A percentile compares a stretch with the other conserved stretches of the same genome.
These are phyloP conservation scores for Idaea straminata DNA, from an alignment of 2,888 invertebrate genomes.

Conservation along the genomic window DNA sequence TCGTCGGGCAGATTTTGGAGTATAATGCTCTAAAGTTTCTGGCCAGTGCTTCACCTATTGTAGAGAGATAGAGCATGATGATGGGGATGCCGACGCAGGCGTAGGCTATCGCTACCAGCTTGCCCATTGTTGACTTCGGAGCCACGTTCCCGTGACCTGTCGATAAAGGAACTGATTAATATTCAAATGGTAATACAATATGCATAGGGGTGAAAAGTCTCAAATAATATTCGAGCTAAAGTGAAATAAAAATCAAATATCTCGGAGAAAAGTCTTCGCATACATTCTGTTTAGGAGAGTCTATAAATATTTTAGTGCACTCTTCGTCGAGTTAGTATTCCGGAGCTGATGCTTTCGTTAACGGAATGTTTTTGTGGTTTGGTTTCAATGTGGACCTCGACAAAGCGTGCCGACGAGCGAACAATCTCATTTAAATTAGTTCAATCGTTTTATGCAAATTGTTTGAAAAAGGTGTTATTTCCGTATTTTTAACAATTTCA, in stretches of 20 bases:
- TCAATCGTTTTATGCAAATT: neutral
- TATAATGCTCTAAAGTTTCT: conserved; percentile 87
- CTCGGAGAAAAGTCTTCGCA: conserved; percentile 1
- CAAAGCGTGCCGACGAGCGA: neutral
- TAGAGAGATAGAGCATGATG: conserved; percentile 92
- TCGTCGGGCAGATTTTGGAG: conserved; percentile 71
- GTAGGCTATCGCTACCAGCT: conserved; percentile 90
- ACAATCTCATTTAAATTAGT: neutral
- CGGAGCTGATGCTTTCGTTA: conserved; percentile 4
- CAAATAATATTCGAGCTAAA: conserved; percentile 8
- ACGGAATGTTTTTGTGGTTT: neutral
- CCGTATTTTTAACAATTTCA: neutral
- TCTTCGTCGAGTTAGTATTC: conserved; percentile 7
- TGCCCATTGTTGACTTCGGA: conserved; percentile 89
- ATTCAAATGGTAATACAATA: conserved; percentile 12
- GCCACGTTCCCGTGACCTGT: conserved; percentile 92
- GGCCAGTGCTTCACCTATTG: conserved; percentile 92
- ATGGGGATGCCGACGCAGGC: conserved; percentile 93
- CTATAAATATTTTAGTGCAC: conserved; percentile 18
- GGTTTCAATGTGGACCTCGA: neutral
- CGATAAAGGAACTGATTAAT: conserved; percentile 22
- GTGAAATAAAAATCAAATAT: conserved; percentile 5
- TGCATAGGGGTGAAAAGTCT: neutral
- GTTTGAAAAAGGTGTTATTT: neutral
- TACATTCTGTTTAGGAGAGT: conserved; percentile 2